Percentiles rank a stretch among this genome's conserved stretches.
These are phyloP conservation scores for Crocallis elinguaria DNA, from an alignment of 2,888 invertebrate species.

Conservation along the genomic window DNA sequence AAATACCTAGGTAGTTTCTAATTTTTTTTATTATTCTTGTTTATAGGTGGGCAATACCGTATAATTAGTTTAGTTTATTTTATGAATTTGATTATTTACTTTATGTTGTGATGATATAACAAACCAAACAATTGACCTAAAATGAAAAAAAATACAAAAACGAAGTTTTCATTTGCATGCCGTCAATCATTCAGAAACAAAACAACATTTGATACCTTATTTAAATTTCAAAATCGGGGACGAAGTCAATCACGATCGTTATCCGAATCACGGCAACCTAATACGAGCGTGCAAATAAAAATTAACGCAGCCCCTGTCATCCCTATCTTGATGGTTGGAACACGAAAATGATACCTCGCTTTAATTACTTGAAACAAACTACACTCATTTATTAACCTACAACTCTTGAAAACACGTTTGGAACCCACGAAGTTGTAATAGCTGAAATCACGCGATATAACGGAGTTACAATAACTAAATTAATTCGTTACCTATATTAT, in stretches of 20 bases:
- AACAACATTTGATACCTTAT: slow-evolving; percentile 16
- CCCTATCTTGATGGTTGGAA: slow-evolving; percentile 51
- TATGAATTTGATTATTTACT: too few relatives aligned
- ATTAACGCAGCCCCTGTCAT: slow-evolving; percentile 55
- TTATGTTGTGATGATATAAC: too few relatives aligned
- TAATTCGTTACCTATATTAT: too few relatives aligned
- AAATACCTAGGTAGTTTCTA: too few relatives aligned
- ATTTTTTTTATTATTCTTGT: too few relatives aligned
- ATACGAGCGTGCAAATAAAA: slow-evolving; percentile 48
- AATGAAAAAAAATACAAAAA: too few relatives aligned
- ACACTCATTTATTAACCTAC: slow-evolving; percentile 31
- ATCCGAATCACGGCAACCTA: slow-evolving; percentile 32
- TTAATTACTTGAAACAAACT: slow-evolving; percentile 38
- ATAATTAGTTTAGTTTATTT: too few relatives aligned
- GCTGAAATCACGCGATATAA: slow-evolving; percentile 49
- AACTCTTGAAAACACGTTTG: slow-evolving; percentile 44
- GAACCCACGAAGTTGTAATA: slow-evolving; percentile 48
- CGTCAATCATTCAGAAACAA: slow-evolving; percentile 9
- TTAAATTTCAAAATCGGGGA: slow-evolving; percentile 34
- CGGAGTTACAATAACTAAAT: slow-evolving; percentile 31
- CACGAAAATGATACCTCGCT: slow-evolving; percentile 46
- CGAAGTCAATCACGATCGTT: slow-evolving; percentile 30
- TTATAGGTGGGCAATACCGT: too few relatives aligned
- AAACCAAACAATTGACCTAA: too few relatives aligned
- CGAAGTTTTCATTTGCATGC: slow-evolving; percentile 16